Percentiles rank a stretch among this genome's conserved stretches.
phyloP scores from a whole-genome alignment of 2,888 invertebrate species.

The Omphaloscelis lunosa region DNA sequence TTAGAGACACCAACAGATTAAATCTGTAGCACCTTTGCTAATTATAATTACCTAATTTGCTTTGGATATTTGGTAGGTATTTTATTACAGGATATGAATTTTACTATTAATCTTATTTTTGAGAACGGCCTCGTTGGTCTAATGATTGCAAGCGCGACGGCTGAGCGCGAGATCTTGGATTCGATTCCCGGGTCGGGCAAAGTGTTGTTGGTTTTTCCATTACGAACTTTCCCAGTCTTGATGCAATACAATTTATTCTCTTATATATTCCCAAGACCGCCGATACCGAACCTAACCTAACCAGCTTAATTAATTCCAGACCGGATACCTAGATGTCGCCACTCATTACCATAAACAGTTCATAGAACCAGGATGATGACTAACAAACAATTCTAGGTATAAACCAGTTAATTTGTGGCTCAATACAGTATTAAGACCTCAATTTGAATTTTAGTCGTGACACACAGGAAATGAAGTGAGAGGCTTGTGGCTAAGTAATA shows the following conservation, averaged over 20 bases:
- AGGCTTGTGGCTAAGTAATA: too few relatives aligned
- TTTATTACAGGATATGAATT: background rate
- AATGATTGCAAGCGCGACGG: background rate
- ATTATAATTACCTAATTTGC: constrained; percentile 9
- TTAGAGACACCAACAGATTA: background rate
- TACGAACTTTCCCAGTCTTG: too few relatives aligned
- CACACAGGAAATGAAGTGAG: constrained; percentile 48
- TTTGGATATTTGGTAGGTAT: background rate
- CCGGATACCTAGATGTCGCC: constrained; percentile 44
- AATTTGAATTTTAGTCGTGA: constrained; percentile 24
- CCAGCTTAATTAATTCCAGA: constrained; percentile 21
- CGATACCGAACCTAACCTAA: background rate
- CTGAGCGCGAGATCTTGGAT: background rate
- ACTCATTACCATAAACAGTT: constrained; percentile 44
- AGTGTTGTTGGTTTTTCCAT: too few relatives aligned
- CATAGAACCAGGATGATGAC: constrained; percentile 32
- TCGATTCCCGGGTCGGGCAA: background rate
- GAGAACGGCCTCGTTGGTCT: background rate
- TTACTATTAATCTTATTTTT: background rate
- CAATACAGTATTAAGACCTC: constrained; percentile 34
- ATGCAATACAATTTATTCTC: background rate
- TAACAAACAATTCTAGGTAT: constrained; percentile 16
- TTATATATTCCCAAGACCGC: background rate
- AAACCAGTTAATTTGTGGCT: constrained; percentile 32
- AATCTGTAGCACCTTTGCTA: constrained; percentile 11